phyloP scores from a whole-genome alignment of 1,140 invertebrate genomes.

The Achroia grisella region DNA sequence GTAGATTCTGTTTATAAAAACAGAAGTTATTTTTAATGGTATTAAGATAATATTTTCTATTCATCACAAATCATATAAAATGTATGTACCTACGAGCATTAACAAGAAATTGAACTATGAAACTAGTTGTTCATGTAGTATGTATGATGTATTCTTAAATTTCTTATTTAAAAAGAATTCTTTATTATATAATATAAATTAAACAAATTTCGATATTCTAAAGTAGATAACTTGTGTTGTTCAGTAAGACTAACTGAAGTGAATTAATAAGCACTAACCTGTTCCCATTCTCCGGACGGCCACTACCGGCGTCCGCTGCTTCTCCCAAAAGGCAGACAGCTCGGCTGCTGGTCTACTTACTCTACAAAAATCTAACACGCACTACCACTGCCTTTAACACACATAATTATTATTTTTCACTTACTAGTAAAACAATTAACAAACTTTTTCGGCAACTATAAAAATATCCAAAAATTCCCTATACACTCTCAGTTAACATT shows the following conservation, averaged over 20 bases:
- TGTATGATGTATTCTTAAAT: no score
- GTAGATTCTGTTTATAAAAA: no score
- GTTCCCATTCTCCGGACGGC: constrained; percentile 73
- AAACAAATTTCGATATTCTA: neutral
- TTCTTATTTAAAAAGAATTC: neutral
- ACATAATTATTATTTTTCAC: neutral
- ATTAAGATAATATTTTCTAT: no score
- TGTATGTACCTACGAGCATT: no score
- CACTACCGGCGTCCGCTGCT: constrained; percentile 65
- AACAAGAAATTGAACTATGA: no score
- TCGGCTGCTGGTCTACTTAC: constrained; percentile 26
- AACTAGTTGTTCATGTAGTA: no score
- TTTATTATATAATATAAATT: constrained; percentile 1
- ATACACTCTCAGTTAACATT: neutral
- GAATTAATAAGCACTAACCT: no score
- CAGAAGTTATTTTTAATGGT: no score
- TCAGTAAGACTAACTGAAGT: no score
- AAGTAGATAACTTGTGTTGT: neutral
- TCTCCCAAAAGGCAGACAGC: constrained; percentile 71
- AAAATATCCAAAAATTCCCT: neutral
- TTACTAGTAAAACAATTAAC: neutral
- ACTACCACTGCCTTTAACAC: neutral
- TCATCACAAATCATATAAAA: no score
- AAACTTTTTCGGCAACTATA: no score
- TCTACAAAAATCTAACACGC: neutral